Conservation (phyloP, 2,888 invertebrate species). For the Gnatocerus cornutus region DNA sequence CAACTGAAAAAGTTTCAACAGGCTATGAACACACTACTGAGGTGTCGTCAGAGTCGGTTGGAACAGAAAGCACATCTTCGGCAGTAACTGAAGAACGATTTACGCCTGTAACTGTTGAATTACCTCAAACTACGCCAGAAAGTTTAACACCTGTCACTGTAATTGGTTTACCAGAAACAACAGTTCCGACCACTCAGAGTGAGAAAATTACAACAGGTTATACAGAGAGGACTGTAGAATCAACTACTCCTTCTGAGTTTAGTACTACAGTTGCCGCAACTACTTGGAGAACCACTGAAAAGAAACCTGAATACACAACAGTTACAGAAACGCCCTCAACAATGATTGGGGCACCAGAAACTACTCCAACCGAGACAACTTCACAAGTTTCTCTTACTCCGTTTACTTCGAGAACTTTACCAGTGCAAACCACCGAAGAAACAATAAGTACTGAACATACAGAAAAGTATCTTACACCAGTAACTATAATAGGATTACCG, state of each 20-base stretch:
- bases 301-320: neutral
- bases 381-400: neutral
- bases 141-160: slow-evolving; percentile 1
- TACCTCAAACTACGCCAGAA: too few relatives aligned
- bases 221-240: neutral
- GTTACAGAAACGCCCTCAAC: neutral
- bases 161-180: slow-evolving; percentile 21
- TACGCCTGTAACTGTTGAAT: too few relatives aligned
- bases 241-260: too few relatives aligned
- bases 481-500: neutral
- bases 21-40: too few relatives aligned
- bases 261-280: too few relatives aligned
- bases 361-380: neutral
- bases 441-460: neutral
- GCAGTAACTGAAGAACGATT: too few relatives aligned
- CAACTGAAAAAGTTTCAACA: slow-evolving; percentile 28
- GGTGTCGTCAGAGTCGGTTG: neutral
- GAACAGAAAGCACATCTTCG: neutral
- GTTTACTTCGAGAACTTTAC: neutral
- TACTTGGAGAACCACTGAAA: neutral
- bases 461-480: neutral
- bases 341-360: neutral
- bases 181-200: too few relatives aligned
- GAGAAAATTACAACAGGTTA: slow-evolving; percentile 1
- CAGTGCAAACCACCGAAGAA: neutral